Base-by-base conservation (phyloP, 2,888 invertebrate genomes). In the Pyrochroa serraticornis region DNA sequence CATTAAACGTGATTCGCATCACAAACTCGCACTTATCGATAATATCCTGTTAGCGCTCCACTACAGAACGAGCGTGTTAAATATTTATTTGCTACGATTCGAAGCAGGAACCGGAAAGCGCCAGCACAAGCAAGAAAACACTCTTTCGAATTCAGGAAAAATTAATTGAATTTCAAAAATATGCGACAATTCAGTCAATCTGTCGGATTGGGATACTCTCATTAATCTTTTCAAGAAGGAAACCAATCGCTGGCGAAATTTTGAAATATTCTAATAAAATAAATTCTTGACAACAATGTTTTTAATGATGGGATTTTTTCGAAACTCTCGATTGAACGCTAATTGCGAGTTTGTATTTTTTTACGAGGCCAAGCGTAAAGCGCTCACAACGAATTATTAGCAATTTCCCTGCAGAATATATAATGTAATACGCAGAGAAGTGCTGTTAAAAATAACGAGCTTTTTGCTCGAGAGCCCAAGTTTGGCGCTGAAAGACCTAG, bases 371-470 rank as follows among this genome's bases (percentile, higher is more conserved):
- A 33, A 39, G 35, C 45, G 53, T 53, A 53, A 35, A 53, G 41
- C 53, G 53, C 53, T 53, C 46, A 53, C 53, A 42, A 46, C 53
- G 31, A 53, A 53, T 53, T 53, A 53, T 53, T 53, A 53, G 53
- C 53, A 69, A 67, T 71, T 67, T 69, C 60, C 62, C 63, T 60
- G 58, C 64, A 58, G 69, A 66, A 70, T 70, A 68, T 70, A 67
- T 69, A 69, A 67, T 67, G 67, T 69, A 67, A 66, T 68, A 63
- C 47, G 60, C 53, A 57, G 60, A 54, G 57, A 50, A 58, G 61
- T 63, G 64, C 66, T 69, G 68, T 70, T 71, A 71, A 71, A 71
- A 71, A 69, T 70, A 70, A 71, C 69, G 69, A 68, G 67, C 67
- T 71, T 68, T 69, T 67, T 64, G 64, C 63, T 64, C 56, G 62